Base-by-base conservation (phyloP, 2,888 invertebrate genomes). In the Sycophila texana region DNA sequence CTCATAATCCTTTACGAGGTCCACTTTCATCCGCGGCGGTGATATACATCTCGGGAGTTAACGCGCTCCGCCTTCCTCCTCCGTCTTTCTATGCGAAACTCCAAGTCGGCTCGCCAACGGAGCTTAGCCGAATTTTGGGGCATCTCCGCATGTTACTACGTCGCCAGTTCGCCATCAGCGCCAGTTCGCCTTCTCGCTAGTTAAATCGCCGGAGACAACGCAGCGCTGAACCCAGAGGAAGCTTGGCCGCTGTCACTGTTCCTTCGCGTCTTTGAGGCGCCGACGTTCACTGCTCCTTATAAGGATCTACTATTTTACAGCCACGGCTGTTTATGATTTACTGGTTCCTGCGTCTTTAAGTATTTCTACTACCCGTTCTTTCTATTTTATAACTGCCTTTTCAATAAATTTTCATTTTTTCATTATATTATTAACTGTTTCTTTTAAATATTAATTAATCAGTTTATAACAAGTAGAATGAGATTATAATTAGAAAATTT, bases 201-300 rank as follows among this genome's bases (percentile, higher is more conserved):
- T 73, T 67, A 77, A 77, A 77, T 77, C 60, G 66, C 30, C 58
- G 66, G 58, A 49, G 72, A 66, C 70, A 71, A 72, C 63, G 49
- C 47, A 47, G 49, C 30, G 74, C 16, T 26, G 68, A 39, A 14
- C 16, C 18, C 22, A 26, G 20, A 57, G 14, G 58, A 61, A 72
- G 22, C 18, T 18, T 39, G 39, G 20, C 57, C 58, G 22, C 30
- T n/a, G 61, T 16, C 53, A 4, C 20, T 5, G 2, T 53, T 18
- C 30, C 47, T 58, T 12, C 20, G 47, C 30, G 39, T 61, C 51
- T 13, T 68, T 13, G 68, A 75, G 65, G 18, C 49, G 58, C 26
- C 49, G 18, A 4, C 2, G 60, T 4, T 4, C 5, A 16, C 4
- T 47, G 10, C 63, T 66, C 57, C 58, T 57, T 53, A 20, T 39